Conservation (phyloP, 2,888 invertebrate genomes). For the Deilephila elpenor region DNA sequence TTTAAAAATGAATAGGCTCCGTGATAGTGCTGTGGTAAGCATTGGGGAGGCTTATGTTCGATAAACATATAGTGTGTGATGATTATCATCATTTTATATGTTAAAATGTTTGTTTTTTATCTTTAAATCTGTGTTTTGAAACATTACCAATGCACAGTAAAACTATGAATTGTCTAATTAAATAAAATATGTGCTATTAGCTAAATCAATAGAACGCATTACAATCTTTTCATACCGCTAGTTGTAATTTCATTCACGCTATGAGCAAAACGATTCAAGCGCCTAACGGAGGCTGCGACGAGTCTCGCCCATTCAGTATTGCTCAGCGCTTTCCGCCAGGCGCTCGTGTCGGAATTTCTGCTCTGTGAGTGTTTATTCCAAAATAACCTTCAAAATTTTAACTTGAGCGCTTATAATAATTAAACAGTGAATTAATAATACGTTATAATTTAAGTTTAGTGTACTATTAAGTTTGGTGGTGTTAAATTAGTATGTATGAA, state of each 20-base stretch:
- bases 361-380: constrained; percentile 27
- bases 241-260: constrained; percentile 16
- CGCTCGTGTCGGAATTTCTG: constrained; percentile 48
- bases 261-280: constrained; percentile 23
- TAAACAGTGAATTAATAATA: background rate
- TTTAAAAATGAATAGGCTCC: no score
- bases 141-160: no score
- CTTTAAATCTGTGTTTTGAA: no score
- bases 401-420: background rate
- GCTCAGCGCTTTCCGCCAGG: constrained; percentile 63
- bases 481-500: background rate
- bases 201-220: background rate
- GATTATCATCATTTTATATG: no score
- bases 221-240: background rate
- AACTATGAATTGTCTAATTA: no score
- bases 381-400: background rate
- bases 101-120: no score
- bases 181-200: background rate
- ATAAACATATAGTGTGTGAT: no score
- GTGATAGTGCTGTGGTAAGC: no score
- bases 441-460: background rate
- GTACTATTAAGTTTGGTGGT: background rate
- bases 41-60: no score
- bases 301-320: constrained; percentile 32
- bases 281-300: constrained; percentile 25